Evolutionary conservation across 2,797 vertebrate species (phyloP).

Genomic region (Microctenopoma lineatum): DNA sequence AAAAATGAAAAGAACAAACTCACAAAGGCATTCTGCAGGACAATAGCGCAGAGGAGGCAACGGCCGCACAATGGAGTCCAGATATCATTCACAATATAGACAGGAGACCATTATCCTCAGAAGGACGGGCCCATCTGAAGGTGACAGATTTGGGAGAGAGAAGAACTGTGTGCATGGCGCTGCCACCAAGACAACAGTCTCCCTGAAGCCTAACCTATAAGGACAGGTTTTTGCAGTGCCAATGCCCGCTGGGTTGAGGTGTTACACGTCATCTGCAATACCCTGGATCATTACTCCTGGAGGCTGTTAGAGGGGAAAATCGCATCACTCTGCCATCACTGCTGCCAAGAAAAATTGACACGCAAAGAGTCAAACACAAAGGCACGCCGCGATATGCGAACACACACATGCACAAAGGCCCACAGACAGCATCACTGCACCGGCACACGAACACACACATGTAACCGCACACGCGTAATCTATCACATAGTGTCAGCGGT

Average conservation of each 20-base stretch:
- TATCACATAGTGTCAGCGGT: slow-evolving; percentile 47
- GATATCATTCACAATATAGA: slow-evolving; percentile 78
- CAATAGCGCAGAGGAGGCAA: slow-evolving; percentile 58
- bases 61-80: slow-evolving; percentile 67
- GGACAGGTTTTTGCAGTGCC: slow-evolving; percentile 56
- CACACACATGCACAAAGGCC: slow-evolving; percentile 26
- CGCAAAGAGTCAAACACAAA: slow-evolving; percentile 60
- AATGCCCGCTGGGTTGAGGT: slow-evolving; percentile 69
- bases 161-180: slow-evolving; percentile 39
- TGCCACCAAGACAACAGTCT: slow-evolving; percentile 58
- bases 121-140: slow-evolving; percentile 66
- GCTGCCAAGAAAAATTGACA: slow-evolving; percentile 69
- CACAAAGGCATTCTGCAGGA: slow-evolving; percentile 68
- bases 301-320: slow-evolving; percentile 72
- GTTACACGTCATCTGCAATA: slow-evolving; percentile 76
- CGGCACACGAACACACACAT: slow-evolving; percentile 40
- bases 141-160: slow-evolving; percentile 62
- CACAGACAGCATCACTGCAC: neutral
- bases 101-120: slow-evolving; percentile 71
- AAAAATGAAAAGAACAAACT: slow-evolving; percentile 29
- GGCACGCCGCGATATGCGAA: slow-evolving; percentile 38
- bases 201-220: slow-evolving; percentile 60
- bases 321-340: slow-evolving; percentile 66
- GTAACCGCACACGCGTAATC: slow-evolving; percentile 46
- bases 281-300: slow-evolving; percentile 76